Conservation (phyloP, 2,113 vertebrate species). For the Aegithalos caudatus region DNA sequence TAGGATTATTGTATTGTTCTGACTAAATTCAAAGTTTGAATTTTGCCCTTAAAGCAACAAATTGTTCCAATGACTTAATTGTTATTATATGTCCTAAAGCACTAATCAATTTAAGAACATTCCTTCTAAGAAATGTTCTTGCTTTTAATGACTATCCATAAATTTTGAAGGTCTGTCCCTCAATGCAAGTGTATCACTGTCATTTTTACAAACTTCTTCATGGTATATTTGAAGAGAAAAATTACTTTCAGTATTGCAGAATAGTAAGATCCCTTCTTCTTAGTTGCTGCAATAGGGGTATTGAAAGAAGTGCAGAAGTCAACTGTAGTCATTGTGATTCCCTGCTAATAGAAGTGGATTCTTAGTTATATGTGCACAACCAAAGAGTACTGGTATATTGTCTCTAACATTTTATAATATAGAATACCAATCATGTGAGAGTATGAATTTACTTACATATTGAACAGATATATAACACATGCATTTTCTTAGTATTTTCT, state of each 20-base stretch:
- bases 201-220: background rate
- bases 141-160: background rate
- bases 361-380: background rate
- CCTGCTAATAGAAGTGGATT: background rate
- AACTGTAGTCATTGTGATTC: background rate
- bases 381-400: background rate
- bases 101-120: background rate
- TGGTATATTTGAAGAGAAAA: background rate
- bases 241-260: background rate
- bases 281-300: background rate
- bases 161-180: background rate
- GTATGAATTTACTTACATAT: background rate
- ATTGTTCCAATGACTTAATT: background rate
- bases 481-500: slow-evolving; percentile 5
- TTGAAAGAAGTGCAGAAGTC: background rate
- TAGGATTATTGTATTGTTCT: background rate
- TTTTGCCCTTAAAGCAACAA: background rate
- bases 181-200: too few relatives aligned
- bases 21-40: background rate
- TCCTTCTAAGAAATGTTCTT: background rate
- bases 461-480: background rate
- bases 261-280: background rate
- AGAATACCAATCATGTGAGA: background rate
- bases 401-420: background rate
- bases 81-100: background rate